phyloP scores from a whole-genome alignment of 2,797 vertebrate species.

The Bradypodion pumilum region DNA sequence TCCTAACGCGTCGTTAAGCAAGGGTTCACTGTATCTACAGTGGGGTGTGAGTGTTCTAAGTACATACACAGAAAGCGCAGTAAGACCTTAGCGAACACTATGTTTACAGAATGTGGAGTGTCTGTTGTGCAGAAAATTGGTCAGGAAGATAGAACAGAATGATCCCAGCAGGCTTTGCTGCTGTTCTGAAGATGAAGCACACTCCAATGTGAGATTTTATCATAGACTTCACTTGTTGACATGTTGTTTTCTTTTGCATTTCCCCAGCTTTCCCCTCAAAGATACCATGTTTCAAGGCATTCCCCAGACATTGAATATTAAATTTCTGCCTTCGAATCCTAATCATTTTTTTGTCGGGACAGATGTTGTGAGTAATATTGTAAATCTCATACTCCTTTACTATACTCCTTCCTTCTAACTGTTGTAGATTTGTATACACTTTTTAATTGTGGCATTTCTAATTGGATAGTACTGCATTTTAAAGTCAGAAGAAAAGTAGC shows the following conservation, averaged over 20 bases:
- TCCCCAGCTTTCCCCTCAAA: constrained; percentile 70
- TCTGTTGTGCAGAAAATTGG: neutral
- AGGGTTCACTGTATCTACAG: too few relatives aligned
- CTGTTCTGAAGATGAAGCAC: too few relatives aligned
- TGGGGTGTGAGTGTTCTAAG: too few relatives aligned
- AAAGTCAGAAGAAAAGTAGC: neutral
- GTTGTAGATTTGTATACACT: neutral
- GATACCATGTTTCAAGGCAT: constrained; percentile 64
- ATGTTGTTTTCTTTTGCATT: constrained; percentile 21
- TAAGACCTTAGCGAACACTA: neutral
- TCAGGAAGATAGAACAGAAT: neutral
- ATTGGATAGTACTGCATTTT: neutral
- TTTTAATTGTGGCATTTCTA: neutral
- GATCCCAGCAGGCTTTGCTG: too few relatives aligned
- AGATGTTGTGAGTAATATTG: constrained; percentile 82
- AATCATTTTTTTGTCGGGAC: constrained; percentile 91
- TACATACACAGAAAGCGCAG: too few relatives aligned
- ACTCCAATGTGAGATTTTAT: neutral
- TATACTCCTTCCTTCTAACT: constrained; percentile 8
- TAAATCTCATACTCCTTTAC: neutral
- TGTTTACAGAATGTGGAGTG: neutral
- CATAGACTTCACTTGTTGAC: neutral
- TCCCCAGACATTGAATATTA: constrained; percentile 79
- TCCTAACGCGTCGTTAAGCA: too few relatives aligned
- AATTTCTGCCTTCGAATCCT: constrained; percentile 88